Base-by-base conservation (phyloP, 2,797 vertebrate genomes). In the Streptopelia turtur region DNA sequence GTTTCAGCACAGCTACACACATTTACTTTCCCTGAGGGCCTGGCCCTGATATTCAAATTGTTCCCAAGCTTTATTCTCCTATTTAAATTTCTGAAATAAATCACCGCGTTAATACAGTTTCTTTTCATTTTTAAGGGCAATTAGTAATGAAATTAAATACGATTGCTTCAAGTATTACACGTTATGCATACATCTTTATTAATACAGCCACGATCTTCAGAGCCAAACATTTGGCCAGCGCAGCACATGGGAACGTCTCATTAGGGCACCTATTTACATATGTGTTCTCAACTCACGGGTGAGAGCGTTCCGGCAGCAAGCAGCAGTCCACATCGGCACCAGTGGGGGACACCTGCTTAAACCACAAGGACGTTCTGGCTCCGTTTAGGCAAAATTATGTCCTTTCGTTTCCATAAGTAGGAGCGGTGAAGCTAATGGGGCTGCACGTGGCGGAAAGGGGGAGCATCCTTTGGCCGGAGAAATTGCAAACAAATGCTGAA, bases 21-120 rank as follows among this genome's bases (percentile, higher is more conserved):
- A 55, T 89, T 80, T 85, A 89, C 61, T 75, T 92, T 89, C 89
- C 89, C 87, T 14, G 61, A 92, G 84, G 93, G 79, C 74, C 76
- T 76, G 68, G 94, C 80, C 90, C 86, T 86, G 65, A 80, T 90
- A 96, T 72, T 92, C 78, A 87, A 94, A 93, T 83, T 77, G 50
- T 75, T 77, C 90, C 85, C 78, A 83, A 68, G 88, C 89, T 94
- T 96, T 95, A 93, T 59, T 87, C 71, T 65, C 84, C 84, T 79
- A 72, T 90, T 95, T 94, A 96, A 92, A 96, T 96, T 95, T 81
- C 72, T 75, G 60, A 95, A 96, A 93, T 94, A 94, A 96, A 92
- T 91, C 87, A 83, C 81, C 9, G 2, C 3, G 20, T 79, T 93
- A 95, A 90, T 93, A 90, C 87, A 90, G 31, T 47, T 88, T 87